Evolutionary conservation across 2,113 vertebrate species (phyloP).

Genomic region (Drymodes brunneopygia): DNA sequence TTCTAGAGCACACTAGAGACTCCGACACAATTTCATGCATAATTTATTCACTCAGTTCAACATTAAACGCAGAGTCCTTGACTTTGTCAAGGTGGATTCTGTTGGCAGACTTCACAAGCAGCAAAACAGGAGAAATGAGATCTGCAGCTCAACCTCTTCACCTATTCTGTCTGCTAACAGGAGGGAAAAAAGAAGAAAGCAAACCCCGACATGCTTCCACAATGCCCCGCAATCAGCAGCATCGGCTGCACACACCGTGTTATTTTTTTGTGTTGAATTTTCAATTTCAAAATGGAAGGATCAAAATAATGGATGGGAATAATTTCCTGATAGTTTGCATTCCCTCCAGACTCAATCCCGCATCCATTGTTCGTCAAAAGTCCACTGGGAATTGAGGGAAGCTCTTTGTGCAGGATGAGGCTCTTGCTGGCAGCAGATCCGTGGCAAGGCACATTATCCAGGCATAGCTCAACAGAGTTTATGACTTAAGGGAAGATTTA

Average conservation of each 20-base stretch:
- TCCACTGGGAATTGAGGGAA: neutral
- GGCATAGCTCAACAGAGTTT: neutral
- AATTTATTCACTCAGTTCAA: conserved; percentile 86
- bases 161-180: conserved; percentile 73
- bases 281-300: neutral
- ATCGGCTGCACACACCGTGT: neutral
- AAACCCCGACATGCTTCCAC: neutral
- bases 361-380: neutral
- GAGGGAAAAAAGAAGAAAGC: conserved; percentile 37
- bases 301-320: neutral
- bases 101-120: conserved; percentile 83
- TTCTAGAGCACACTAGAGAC: conserved; percentile 82
- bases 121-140: conserved; percentile 79
- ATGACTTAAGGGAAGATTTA: neutral
- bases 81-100: conserved; percentile 87
- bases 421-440: neutral
- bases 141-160: conserved; percentile 77
- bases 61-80: conserved; percentile 85
- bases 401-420: neutral
- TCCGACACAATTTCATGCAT: conserved; percentile 87
- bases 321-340: conserved; percentile 20
- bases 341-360: neutral
- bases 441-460: neutral
- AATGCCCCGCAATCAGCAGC: conserved; percentile 1
- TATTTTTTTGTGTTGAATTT: neutral